A percentile compares a stretch with the other conserved stretches of the same genome.
phyloP scores from a whole-genome alignment of 1,140 invertebrate species.

The Caerostris extrusa region DNA sequence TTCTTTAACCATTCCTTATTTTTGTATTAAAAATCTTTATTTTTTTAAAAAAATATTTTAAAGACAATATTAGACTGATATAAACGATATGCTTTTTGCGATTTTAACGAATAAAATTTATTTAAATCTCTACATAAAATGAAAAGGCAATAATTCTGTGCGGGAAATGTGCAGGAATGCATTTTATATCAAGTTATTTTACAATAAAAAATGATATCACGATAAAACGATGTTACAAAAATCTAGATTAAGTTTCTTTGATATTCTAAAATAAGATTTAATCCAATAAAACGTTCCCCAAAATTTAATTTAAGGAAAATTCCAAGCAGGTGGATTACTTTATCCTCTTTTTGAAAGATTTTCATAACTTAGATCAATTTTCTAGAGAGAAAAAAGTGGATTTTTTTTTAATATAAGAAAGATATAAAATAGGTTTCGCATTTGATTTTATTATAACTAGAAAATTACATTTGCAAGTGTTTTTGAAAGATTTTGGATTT shows the following conservation, averaged over 20 bases:
- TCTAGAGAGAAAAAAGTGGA: background rate
- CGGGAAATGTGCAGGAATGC: background rate
- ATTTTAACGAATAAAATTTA: no score
- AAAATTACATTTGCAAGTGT: background rate
- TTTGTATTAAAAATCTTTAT: no score
- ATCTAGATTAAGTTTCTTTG: background rate
- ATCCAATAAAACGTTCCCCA: background rate
- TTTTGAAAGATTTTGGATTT: background rate
- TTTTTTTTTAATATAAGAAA: no score
- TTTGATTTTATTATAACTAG: background rate
- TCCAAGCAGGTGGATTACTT: background rate
- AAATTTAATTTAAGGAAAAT: background rate
- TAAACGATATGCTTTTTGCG: no score
- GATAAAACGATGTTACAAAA: no score
- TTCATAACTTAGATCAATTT: background rate
- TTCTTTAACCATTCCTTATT: no score
- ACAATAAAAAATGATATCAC: no score
- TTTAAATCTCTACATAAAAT: no score
- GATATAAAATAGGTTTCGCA: no score
- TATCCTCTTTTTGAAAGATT: background rate
- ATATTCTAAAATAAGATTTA: background rate
- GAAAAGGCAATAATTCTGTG: no score
- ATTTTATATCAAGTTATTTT: background rate
- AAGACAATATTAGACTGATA: no score
- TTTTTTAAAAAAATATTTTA: no score